Conservation (phyloP, 2,888 invertebrate genomes). For the Rhodophaea formosa region DNA sequence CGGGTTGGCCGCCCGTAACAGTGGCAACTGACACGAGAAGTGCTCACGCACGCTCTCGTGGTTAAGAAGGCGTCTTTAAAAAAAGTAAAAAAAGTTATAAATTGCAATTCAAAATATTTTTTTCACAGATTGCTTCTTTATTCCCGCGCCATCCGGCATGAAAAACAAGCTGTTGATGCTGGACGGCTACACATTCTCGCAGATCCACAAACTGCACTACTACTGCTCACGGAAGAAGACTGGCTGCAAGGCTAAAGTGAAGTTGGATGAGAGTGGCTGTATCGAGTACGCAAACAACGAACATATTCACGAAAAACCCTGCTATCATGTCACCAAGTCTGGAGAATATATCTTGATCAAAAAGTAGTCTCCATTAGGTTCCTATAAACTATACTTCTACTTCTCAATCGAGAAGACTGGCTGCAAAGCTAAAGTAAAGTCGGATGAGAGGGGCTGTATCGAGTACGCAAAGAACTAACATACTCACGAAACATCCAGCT, state of each 20-base stretch:
- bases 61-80: too few species aligned
- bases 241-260: conserved; percentile 37
- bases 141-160: conserved; percentile 2
- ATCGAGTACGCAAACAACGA: conserved; percentile 27
- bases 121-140: conserved; percentile 8
- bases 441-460: not conserved
- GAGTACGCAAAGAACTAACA: not conserved
- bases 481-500: conserved; percentile 7
- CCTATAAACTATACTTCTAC: conserved; percentile 21
- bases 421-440: conserved; percentile 27
- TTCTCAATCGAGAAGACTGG: conserved; percentile 27
- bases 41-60: too few species aligned
- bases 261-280: conserved; percentile 27
- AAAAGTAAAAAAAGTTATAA: too few species aligned
- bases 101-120: not conserved
- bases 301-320: conserved; percentile 26
- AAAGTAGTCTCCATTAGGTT: not conserved
- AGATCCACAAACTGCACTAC: conserved; percentile 23
- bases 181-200: conserved; percentile 25
- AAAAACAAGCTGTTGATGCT: conserved; percentile 22
- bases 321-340: conserved; percentile 11
- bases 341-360: conserved; percentile 12
- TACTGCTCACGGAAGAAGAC: conserved; percentile 31
- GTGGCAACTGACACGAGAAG: too few species aligned
- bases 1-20: too few species aligned